Evolutionary conservation across 2,113 vertebrate genomes (phyloP), one percentile per base, ranked within the genome.

Genomic region (Cyprinus carpio): DNA sequence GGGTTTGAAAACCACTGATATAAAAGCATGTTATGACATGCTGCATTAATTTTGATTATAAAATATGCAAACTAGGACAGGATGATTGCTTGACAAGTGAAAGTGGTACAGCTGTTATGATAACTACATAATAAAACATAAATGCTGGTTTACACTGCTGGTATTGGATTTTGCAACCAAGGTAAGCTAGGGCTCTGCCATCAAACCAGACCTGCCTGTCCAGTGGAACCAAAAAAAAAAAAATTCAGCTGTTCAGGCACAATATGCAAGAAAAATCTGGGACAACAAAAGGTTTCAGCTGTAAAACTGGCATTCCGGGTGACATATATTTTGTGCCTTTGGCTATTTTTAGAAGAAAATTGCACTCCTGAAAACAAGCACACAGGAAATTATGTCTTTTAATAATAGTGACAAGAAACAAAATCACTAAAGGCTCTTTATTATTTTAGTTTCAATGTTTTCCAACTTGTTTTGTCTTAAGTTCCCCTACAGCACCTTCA

Each of bases 241-340:
- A 60, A 9, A 18, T 77, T 78, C 9, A n/a, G 20, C 12, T n/a
- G 29, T 10, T 40, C 11, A 34, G 56, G 0, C 11, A n/a, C 31
- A 56, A 76, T 15, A 12, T 0, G 0, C 16, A 4, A 60, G 54
- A 15, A 79, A 1, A 40, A 79, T 40, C 76, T 34, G 76, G 54
- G 76, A 34, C 54, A 79, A 79, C 34, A 37, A 79, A 79, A 79
- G 71, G 71, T 74, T 23, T 74, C 71, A 74, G 25, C 56, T 79
- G 31, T 56, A 18, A 77, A 77, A 56, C 75, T 77, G 46, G 18
- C 4, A 1, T 56, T 77, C 27, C 18, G 27, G 23, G 75, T 29
- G 27, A 56, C 49, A 77, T 31, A 23, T 31, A 34, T 11, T 27
- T 79, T 16, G 56, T 23, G 37, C 56, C 34, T 62, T 79, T 60